Evolutionary conservation across 2,888 invertebrate species (phyloP).

Genomic region (Leucozona laternaria): DNA sequence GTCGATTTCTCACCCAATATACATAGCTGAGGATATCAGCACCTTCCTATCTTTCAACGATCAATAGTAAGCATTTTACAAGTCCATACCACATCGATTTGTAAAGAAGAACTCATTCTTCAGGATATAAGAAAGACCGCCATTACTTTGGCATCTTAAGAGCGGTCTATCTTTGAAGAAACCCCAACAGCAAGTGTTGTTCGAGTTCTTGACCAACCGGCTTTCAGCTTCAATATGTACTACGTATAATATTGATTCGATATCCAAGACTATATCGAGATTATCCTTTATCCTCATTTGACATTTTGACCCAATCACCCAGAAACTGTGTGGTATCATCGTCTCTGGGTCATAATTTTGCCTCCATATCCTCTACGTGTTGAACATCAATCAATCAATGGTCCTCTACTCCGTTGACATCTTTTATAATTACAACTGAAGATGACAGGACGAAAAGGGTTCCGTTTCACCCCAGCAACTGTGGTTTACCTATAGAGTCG

Average conservation of each 20-base stretch:
- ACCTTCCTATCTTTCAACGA: neutral
- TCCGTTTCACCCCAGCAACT: neutral
- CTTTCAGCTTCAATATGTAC: neutral
- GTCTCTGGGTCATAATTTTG: neutral
- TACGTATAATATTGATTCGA: neutral
- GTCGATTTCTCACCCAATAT: constrained; percentile 61
- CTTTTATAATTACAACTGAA: constrained; percentile 67
- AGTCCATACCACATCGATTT: constrained; percentile 11
- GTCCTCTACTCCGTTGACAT: constrained; percentile 55
- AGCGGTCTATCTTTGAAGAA: neutral
- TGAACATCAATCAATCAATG: constrained; percentile 74
- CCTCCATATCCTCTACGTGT: constrained; percentile 44
- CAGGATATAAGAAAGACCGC: constrained; percentile 4
- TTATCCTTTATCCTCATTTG: constrained; percentile 30
- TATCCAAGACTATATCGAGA: constrained; percentile 16
- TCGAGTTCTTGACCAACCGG: constrained; percentile 6
- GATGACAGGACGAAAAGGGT: constrained; percentile 65
- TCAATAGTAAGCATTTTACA: neutral
- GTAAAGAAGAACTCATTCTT: neutral
- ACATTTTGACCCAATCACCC: constrained; percentile 33
- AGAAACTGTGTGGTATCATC: constrained; percentile 25
- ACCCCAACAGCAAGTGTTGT: neutral
- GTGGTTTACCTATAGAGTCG: neutral
- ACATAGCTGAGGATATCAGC: neutral
- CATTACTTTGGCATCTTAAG: constrained; percentile 26